Conservation (phyloP, 53 echinoderm and acorn worm genomes). For the Holothuria leucospilota region DNA sequence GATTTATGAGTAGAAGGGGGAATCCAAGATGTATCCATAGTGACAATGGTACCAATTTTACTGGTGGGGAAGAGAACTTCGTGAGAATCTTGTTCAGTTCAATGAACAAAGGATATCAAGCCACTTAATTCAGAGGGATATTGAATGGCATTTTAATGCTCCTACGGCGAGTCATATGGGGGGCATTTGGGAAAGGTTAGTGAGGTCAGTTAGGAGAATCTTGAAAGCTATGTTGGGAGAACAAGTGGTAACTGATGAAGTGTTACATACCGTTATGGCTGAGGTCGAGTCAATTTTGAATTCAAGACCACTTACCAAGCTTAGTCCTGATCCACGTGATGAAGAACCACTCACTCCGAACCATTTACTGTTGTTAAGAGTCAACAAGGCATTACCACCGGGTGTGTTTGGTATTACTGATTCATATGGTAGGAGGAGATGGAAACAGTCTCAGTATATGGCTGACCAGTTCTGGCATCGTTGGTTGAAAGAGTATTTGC, state of each 20-base stretch:
- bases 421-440: constrained; percentile 42
- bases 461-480: constrained; percentile 58
- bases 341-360: constrained; percentile 58
- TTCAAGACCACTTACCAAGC: constrained; percentile 62
- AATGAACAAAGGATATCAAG: constrained; percentile 25
- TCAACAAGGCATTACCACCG: too few relatives aligned
- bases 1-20: too few relatives aligned
- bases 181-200: too few relatives aligned
- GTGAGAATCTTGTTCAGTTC: constrained; percentile 16
- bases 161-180: constrained; percentile 64
- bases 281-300: too few relatives aligned
- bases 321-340: constrained; percentile 50
- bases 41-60: constrained; percentile 63
- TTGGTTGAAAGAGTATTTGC: constrained; percentile 66
- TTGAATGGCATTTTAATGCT: constrained; percentile 70
- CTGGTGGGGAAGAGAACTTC: constrained; percentile 52
- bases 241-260: constrained; percentile 53
- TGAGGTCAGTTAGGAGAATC: constrained; percentile 44
- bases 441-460: constrained; percentile 62
- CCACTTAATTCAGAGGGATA: constrained; percentile 17
- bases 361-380: constrained; percentile 63
- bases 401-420: too few relatives aligned
- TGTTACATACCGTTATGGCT: constrained; percentile 36
- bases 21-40: constrained; percentile 28
- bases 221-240: constrained; percentile 38